Conservation (phyloP, 2,113 vertebrate genomes). For the Oxygymnocypris stewartii region DNA sequence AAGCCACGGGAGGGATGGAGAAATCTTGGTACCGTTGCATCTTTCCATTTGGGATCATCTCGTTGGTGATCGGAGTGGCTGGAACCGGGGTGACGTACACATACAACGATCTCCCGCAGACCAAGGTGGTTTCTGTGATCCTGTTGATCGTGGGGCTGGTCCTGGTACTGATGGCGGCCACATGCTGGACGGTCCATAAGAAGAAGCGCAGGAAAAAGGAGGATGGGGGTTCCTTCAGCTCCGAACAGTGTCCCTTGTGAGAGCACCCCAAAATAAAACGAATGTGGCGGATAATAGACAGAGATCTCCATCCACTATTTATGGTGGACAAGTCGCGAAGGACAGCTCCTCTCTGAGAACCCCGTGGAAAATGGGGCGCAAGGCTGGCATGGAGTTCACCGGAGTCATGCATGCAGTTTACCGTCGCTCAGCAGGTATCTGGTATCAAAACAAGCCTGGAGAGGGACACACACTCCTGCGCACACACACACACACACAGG, state of each 20-base stretch:
- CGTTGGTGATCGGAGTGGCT: slow-evolving; percentile 84
- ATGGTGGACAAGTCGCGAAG: not conserved
- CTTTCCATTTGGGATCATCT: slow-evolving; percentile 89
- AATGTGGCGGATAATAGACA: not conserved
- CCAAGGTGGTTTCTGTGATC: slow-evolving; percentile 85
- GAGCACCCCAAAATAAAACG: slow-evolving; percentile 29
- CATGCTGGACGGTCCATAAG: slow-evolving; percentile 84
- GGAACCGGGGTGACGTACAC: slow-evolving; percentile 89
- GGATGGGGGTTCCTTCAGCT: slow-evolving; percentile 70
- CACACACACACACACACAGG: slow-evolving; percentile 51
- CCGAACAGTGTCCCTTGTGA: slow-evolving; percentile 85
- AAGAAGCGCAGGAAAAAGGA: slow-evolving; percentile 78
- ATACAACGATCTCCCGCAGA: slow-evolving; percentile 84
- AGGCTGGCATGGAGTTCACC: slow-evolving; percentile 24
- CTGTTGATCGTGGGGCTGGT: slow-evolving; percentile 78
- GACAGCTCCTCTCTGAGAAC: slow-evolving; percentile 38
- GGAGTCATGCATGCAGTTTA: slow-evolving; percentile 54
- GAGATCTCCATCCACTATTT: slow-evolving; percentile 30
- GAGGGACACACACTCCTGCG: slow-evolving; percentile 55
- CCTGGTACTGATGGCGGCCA: slow-evolving; percentile 79
- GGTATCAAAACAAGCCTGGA: slow-evolving; percentile 75
- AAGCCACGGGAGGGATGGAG: slow-evolving; percentile 87
- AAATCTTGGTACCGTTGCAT: slow-evolving; percentile 92
- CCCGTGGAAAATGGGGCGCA: slow-evolving; percentile 55
- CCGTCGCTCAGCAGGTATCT: slow-evolving; percentile 68